Percentiles rank a stretch among this genome's conserved stretches.
Conservation (phyloP, 2,888 invertebrate species). For the Hyposoter didymator region DNA sequence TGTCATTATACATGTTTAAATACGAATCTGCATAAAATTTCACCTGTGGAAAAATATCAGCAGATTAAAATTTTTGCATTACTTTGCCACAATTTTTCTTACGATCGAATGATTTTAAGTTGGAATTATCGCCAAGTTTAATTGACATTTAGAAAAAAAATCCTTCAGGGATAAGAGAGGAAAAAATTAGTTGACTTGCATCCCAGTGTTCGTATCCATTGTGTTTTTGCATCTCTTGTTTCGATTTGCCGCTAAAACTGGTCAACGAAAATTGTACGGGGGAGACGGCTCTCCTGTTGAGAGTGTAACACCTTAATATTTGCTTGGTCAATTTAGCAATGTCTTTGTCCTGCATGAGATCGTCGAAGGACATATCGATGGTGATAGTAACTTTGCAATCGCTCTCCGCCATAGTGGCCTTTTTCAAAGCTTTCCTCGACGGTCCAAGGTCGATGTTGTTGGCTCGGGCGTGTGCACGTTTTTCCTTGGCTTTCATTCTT, state of each 20-base stretch:
- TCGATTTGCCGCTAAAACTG: constrained; percentile 91
- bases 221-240: constrained; percentile 91
- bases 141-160: too few relatives aligned
- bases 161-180: too few relatives aligned
- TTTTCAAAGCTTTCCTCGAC: constrained; percentile 92
- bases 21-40: constrained; percentile 89
- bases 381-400: constrained; percentile 90
- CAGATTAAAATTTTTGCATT: background rate
- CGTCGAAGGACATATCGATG: constrained; percentile 96
- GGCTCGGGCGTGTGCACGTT: constrained; percentile 88
- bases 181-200: constrained; percentile 85
- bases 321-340: constrained; percentile 96
- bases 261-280: constrained; percentile 94
- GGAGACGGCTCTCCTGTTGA: constrained; percentile 92
- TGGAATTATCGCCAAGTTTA: too few relatives aligned
- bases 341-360: constrained; percentile 95
- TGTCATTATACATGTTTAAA: constrained; percentile 89
- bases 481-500: constrained; percentile 89
- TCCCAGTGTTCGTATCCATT: constrained; percentile 97
- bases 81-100: background rate
- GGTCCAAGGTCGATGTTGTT: constrained; percentile 91
- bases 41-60: constrained; percentile 85
- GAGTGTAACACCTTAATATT: constrained; percentile 94
- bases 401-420: constrained; percentile 89
- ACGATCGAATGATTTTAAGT: background rate